Conservation (phyloP, 1,140 invertebrate species). For the Solen grandis region DNA sequence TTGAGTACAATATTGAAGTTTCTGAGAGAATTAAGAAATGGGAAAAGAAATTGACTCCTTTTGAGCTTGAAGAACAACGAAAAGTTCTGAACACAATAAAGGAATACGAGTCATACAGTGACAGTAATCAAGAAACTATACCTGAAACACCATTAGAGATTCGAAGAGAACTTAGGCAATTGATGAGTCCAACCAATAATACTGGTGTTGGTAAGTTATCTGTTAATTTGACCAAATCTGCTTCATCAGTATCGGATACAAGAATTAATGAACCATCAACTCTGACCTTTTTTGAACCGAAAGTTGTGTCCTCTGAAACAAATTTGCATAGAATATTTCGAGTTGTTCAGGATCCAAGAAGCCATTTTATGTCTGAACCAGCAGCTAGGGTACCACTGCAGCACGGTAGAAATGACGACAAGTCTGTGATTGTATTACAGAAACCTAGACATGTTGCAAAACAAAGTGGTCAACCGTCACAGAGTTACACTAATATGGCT, state of each 20-base stretch:
- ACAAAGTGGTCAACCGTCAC: not conserved
- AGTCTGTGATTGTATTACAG: not conserved
- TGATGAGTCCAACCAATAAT: slow-evolving; percentile 47
- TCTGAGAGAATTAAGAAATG: slow-evolving; percentile 77
- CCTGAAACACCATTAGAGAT: slow-evolving; percentile 54
- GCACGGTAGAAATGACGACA: not conserved
- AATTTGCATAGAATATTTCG: slow-evolving; percentile 70
- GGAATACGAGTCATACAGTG: slow-evolving; percentile 51
- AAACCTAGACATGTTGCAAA: not conserved
- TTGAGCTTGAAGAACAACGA: slow-evolving; percentile 49
- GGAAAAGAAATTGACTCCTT: slow-evolving; percentile 66
- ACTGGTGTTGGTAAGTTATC: slow-evolving; percentile 50
- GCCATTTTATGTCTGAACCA: not conserved
- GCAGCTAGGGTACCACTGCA: slow-evolving; percentile 12
- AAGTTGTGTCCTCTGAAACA: slow-evolving; percentile 68
- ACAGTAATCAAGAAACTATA: slow-evolving; percentile 44
- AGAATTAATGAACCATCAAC: slow-evolving; percentile 21
- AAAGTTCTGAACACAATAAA: slow-evolving; percentile 51
- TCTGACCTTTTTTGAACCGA: slow-evolving; percentile 60
- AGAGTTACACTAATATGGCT: slow-evolving; percentile 43
- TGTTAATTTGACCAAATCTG: slow-evolving; percentile 61
- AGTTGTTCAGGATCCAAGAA: slow-evolving; percentile 66
- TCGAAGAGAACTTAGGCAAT: slow-evolving; percentile 34
- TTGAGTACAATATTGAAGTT: slow-evolving; percentile 77
- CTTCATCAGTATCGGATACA: slow-evolving; percentile 49